Evolutionary conservation across 2,888 invertebrate species (phyloP).

Genomic region (Caenorhabditis panamensis): DNA sequence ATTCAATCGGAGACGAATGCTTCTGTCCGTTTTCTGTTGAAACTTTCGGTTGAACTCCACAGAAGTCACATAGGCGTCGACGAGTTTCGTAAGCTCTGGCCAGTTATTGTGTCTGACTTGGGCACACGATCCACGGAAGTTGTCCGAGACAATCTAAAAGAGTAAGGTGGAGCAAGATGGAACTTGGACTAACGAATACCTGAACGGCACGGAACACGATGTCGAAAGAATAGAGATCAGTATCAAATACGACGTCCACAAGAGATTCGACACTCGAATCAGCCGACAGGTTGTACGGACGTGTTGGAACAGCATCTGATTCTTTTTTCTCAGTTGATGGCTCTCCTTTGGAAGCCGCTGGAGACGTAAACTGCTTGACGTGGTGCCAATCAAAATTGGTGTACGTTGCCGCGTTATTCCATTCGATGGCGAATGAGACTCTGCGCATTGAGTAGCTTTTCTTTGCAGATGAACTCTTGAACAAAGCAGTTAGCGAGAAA

Average conservation of each 20-base stretch:
- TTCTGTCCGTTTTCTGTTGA: conserved; percentile 52
- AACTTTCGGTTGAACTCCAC: conserved; percentile 56
- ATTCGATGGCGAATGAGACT: conserved; percentile 46
- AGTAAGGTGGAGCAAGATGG: neutral
- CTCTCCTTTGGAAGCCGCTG: conserved; percentile 27
- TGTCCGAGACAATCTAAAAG: conserved; percentile 65
- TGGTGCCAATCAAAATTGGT: conserved; percentile 38
- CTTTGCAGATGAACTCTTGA: conserved; percentile 47
- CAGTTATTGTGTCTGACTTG: conserved; percentile 55
- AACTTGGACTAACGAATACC: conserved; percentile 40
- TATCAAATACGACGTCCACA: conserved; percentile 68
- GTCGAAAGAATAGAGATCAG: conserved; percentile 75
- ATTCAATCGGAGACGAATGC: conserved; percentile 44
- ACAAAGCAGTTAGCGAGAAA: conserved; percentile 48
- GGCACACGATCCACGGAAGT: conserved; percentile 37
- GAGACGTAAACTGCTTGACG: conserved; percentile 32
- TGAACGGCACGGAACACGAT: conserved; percentile 76
- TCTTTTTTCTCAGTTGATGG: neutral
- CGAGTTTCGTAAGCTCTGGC: conserved; percentile 52
- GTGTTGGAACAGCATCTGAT: neutral
- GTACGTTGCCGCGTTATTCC: conserved; percentile 23
- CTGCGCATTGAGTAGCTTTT: conserved; percentile 50
- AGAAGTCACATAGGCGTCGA: conserved; percentile 58
- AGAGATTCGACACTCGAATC: conserved; percentile 51
- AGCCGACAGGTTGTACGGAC: conserved; percentile 46